Evolutionary conservation across 2,888 invertebrate genomes (phyloP).

Genomic region (Sphecodes monilicornis): DNA sequence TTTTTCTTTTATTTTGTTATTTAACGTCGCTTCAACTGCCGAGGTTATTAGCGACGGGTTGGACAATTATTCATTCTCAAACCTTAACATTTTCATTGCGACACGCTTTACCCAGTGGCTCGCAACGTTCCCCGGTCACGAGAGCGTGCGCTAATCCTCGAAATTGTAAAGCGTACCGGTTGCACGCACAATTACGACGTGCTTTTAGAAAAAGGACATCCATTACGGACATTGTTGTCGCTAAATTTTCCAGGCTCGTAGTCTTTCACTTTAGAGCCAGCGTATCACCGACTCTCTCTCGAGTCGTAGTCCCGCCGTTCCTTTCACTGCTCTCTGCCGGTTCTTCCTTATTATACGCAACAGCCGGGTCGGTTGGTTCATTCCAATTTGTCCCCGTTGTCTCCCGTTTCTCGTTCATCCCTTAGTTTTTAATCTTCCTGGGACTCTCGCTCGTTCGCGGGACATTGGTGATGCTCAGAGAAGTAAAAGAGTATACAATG

Average conservation of each 20-base stretch:
- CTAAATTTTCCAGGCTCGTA: slow-evolving; percentile 15
- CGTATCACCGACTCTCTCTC: background rate
- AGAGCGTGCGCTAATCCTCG: background rate
- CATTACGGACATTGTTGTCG: slow-evolving; percentile 3
- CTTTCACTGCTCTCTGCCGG: background rate
- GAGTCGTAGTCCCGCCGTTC: slow-evolving; percentile 1
- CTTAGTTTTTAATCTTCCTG: slow-evolving; percentile 17
- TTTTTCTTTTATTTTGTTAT: too few relatives aligned
- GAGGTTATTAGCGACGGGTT: too few relatives aligned
- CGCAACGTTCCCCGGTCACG: background rate
- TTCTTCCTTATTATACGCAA: slow-evolving; percentile 1
- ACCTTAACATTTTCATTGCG: background rate
- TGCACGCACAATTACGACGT: background rate
- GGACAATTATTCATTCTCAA: background rate
- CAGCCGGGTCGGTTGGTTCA: slow-evolving; percentile 4
- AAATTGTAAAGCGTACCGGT: background rate
- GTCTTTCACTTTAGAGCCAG: background rate
- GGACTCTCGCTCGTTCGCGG: background rate
- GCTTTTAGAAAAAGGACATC: background rate
- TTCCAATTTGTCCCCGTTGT: background rate
- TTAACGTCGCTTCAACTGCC: too few relatives aligned
- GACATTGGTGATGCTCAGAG: background rate
- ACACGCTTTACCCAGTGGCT: background rate
- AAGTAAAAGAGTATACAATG: background rate
- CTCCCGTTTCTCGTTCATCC: slow-evolving; percentile 16